Percentiles rank a stretch among this genome's conserved stretches.
These are phyloP conservation scores for Myopa tessellatipennis DNA, from an alignment of 2,888 invertebrate genomes.

Conservation along the genomic window DNA sequence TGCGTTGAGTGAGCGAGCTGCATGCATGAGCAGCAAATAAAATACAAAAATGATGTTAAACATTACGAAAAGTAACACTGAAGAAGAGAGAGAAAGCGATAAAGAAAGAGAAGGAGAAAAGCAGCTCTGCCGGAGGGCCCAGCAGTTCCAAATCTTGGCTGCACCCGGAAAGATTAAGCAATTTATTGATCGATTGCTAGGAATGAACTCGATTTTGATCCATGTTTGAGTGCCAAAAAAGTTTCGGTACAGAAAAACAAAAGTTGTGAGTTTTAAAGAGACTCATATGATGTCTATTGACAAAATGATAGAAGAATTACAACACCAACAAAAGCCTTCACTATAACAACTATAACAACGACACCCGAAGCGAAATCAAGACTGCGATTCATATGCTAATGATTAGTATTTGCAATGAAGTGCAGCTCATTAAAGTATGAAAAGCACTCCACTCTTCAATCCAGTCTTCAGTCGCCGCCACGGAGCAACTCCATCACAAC, in stretches of 20 bases:
- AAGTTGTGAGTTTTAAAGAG: too few relatives aligned
- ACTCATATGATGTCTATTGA: too few relatives aligned
- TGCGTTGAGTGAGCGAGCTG: neutral
- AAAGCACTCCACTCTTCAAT: too few relatives aligned
- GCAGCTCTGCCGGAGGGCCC: conserved; percentile 1
- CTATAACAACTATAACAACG: neutral
- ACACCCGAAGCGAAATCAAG: neutral
- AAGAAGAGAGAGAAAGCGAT: neutral
- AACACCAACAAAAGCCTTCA: neutral
- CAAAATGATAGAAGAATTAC: too few relatives aligned
- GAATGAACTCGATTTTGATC: too few relatives aligned
- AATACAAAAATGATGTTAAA: neutral
- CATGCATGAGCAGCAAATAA: conserved; percentile 1
- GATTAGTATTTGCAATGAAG: too few relatives aligned
- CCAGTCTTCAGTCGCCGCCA: too few relatives aligned
- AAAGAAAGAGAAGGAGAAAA: neutral
- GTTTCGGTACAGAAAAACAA: too few relatives aligned
- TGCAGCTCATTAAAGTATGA: neutral
- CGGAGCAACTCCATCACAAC: neutral
- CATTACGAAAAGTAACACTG: neutral
- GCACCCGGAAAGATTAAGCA: conserved; percentile 8
- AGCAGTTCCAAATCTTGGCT: neutral
- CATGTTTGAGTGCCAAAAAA: too few relatives aligned
- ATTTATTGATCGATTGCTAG: too few relatives aligned
- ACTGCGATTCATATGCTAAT: too few relatives aligned